A percentile compares a stretch with the other conserved stretches of the same genome.
phyloP scores from a whole-genome alignment of 2,888 invertebrate genomes.

The Nemotelus nigrinus region DNA sequence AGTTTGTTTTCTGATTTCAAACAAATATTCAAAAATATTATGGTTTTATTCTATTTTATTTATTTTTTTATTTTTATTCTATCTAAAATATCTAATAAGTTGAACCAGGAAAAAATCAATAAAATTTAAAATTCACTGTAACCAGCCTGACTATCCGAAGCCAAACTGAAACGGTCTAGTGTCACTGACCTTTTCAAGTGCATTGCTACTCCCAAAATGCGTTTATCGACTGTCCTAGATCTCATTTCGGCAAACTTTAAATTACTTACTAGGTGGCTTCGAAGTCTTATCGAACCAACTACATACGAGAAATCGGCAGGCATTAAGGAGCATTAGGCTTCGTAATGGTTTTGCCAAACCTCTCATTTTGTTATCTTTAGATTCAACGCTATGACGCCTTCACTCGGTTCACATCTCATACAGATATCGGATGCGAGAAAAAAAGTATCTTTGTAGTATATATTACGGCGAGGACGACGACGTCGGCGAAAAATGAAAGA shows the following conservation, averaged over 20 bases:
- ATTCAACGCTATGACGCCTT: conserved; percentile 4
- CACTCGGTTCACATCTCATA: background rate
- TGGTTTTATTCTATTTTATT: too few relatives aligned
- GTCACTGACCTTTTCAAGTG: background rate
- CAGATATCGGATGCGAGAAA: background rate
- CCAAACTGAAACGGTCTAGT: background rate
- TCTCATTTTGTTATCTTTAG: background rate
- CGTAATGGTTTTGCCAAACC: conserved; percentile 30
- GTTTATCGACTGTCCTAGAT: conserved; percentile 28
- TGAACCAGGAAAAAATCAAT: too few relatives aligned
- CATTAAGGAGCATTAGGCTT: conserved; percentile 39
- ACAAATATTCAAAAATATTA: too few relatives aligned
- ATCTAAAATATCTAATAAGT: too few relatives aligned
- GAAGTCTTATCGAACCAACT: conserved; percentile 15
- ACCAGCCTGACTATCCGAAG: too few relatives aligned
- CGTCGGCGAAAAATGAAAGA: conserved; percentile 4
- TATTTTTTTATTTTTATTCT: too few relatives aligned
- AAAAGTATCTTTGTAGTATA: background rate
- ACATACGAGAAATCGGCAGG: conserved; percentile 13
- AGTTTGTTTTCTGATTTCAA: too few relatives aligned
- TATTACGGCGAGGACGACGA: background rate
- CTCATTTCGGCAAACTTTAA: conserved; percentile 23
- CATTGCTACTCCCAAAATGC: background rate
- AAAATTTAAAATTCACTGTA: too few relatives aligned
- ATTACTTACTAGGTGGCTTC: conserved; percentile 26